These are phyloP conservation scores for Amiota mariae DNA, from an alignment of 2,888 invertebrate species.

Conservation along the genomic window DNA sequence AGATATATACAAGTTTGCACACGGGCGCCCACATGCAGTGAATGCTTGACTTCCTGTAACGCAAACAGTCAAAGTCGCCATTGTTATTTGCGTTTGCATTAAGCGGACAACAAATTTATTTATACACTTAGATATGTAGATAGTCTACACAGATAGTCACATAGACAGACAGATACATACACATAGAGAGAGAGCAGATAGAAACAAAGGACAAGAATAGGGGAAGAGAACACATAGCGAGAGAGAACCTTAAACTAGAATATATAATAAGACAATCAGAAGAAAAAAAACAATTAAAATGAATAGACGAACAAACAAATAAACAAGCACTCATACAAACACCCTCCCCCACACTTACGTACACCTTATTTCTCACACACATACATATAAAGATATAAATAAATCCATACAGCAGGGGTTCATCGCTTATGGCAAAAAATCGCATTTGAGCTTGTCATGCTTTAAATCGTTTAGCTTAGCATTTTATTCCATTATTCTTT, in stretches of 20 bases:
- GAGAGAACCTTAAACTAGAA: conserved; percentile 3
- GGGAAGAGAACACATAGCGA: neutral
- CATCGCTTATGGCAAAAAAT: too few relatives aligned
- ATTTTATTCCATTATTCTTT: too few relatives aligned
- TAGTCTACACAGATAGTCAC: neutral
- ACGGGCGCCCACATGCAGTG: neutral
- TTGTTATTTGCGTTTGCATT: conserved; percentile 18
- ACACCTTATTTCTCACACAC: too few relatives aligned
- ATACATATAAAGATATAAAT: too few relatives aligned
- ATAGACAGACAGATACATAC: too few relatives aligned
- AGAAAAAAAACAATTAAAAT: neutral
- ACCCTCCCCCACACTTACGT: too few relatives aligned
- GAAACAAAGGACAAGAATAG: neutral
- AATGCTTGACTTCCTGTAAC: neutral
- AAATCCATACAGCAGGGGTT: too few relatives aligned
- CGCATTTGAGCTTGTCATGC: too few relatives aligned
- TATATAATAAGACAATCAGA: conserved; percentile 8
- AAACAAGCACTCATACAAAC: too few relatives aligned
- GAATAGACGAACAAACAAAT: too few relatives aligned
- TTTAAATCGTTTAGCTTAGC: too few relatives aligned
- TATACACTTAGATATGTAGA: neutral
- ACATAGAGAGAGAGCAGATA: neutral
- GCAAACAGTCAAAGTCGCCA: conserved; percentile 1
- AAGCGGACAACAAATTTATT: neutral
- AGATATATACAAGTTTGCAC: neutral